These are phyloP conservation scores for Paracanthobrama guichenoti DNA, from an alignment of 2,113 vertebrate species.

Conservation along the genomic window DNA sequence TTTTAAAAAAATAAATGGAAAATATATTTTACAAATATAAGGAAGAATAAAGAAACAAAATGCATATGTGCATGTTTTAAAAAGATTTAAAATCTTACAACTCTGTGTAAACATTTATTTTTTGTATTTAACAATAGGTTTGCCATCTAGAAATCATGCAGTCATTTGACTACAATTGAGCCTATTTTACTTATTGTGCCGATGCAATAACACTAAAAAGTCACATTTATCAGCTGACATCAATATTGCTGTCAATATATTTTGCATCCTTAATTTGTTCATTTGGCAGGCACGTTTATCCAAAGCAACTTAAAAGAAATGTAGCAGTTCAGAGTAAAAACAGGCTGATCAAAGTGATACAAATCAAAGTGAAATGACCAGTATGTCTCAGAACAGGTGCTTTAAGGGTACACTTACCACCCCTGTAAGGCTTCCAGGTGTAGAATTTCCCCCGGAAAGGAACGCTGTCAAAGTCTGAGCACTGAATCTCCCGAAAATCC, in stretches of 20 bases:
- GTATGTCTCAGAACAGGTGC: not conserved
- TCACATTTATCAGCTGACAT: not conserved
- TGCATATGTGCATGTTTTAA: no score
- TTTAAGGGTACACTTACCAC: slow-evolving; percentile 77
- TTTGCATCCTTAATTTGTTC: not conserved
- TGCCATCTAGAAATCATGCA: not conserved
- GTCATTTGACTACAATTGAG: not conserved
- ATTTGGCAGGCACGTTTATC: not conserved
- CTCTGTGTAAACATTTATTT: no score
- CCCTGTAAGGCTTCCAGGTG: slow-evolving; percentile 94
- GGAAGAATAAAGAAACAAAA: no score
- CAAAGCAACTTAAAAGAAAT: not conserved
- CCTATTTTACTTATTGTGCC: not conserved
- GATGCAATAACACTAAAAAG: not conserved
- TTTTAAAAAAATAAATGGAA: no score
- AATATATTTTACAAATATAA: not conserved
- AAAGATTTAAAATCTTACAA: not conserved
- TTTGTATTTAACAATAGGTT: not conserved
- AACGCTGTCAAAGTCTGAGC: slow-evolving; percentile 88
- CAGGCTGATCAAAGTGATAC: not conserved
- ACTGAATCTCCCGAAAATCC: slow-evolving; percentile 95
- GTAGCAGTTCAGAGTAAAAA: not conserved
- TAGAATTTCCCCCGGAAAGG: slow-evolving; percentile 97
- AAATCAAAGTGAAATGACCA: not conserved
- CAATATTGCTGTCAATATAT: not conserved